A percentile compares a stretch with the other conserved stretches of the same genome.
These are phyloP conservation scores for Drosophila saltans DNA, from an alignment of 1,140 invertebrate genomes.

Conservation along the genomic window DNA sequence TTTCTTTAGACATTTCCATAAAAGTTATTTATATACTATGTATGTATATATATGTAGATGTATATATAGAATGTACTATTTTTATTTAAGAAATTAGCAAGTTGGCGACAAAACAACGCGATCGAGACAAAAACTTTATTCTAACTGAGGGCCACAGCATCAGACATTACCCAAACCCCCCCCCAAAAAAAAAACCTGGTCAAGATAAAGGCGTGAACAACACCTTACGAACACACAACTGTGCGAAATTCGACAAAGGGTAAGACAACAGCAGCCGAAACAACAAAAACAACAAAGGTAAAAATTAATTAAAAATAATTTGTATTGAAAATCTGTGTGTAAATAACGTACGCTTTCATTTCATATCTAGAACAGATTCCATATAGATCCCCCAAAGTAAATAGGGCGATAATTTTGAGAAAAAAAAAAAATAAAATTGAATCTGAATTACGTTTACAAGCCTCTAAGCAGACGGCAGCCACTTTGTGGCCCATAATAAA, in stretches of 20 bases:
- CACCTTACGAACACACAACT: constrained; percentile 23
- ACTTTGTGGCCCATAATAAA: constrained; percentile 42
- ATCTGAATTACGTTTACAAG: constrained; percentile 34
- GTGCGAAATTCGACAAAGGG: constrained; percentile 31
- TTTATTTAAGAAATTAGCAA: constrained; percentile 51
- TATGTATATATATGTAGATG: not conserved
- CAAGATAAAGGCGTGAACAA: constrained; percentile 66
- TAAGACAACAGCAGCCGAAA: constrained; percentile 21
- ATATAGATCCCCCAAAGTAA: constrained; percentile 23
- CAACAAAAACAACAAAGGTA: not conserved
- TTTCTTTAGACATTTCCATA: constrained; percentile 1
- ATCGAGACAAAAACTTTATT: constrained; percentile 66
- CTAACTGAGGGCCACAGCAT: constrained; percentile 59
- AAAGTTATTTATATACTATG: not conserved
- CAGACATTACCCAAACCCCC: constrained; percentile 22
- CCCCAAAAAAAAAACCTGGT: constrained; percentile 31
- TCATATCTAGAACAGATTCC: constrained; percentile 49
- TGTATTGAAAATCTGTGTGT: constrained; percentile 40
- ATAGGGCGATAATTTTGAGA: constrained; percentile 23
- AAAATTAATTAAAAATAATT: constrained; percentile 70
- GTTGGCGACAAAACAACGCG: constrained; percentile 55
- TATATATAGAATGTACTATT: constrained; percentile 1
- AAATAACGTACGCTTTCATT: constrained; percentile 53
- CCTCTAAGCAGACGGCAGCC: constrained; percentile 10
- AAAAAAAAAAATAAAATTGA: not conserved